Conservation (phyloP, 1,140 invertebrate species). For the Pararge aegeria region DNA sequence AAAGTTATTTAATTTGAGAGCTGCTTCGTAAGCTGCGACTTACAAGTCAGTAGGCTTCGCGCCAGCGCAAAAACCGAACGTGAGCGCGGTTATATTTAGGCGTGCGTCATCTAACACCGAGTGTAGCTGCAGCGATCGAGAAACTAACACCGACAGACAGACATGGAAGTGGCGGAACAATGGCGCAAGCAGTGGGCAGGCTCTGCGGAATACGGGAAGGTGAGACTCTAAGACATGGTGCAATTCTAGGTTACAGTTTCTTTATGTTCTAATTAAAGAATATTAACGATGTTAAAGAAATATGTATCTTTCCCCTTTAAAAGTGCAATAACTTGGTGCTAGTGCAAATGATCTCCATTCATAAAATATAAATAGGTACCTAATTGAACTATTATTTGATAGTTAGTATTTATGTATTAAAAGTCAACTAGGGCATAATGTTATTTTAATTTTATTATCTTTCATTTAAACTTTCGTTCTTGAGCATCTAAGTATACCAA, state of each 20-base stretch:
- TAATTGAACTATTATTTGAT: too few species aligned
- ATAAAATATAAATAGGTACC: too few species aligned
- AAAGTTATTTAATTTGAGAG: slow-evolving; percentile 35
- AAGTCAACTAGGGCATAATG: too few species aligned
- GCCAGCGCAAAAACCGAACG: slow-evolving; percentile 56
- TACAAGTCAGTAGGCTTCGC: slow-evolving; percentile 54
- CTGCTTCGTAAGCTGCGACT: slow-evolving; percentile 46
- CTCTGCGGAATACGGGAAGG: slow-evolving; percentile 75
- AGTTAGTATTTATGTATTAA: too few species aligned
- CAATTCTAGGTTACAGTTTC: background rate
- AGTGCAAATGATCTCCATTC: too few species aligned
- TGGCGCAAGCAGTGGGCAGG: slow-evolving; percentile 74
- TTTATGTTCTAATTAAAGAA: too few species aligned
- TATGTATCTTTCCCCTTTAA: too few species aligned
- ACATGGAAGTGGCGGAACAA: slow-evolving; percentile 73
- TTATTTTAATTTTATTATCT: too few species aligned
- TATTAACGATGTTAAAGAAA: too few species aligned
- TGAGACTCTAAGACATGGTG: slow-evolving; percentile 43
- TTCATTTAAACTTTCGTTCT: too few species aligned
- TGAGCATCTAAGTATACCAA: too few species aligned
- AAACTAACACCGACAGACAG: slow-evolving; percentile 35
- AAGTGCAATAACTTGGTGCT: too few species aligned
- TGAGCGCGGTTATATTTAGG: slow-evolving; percentile 42
- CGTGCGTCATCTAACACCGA: slow-evolving; percentile 47
- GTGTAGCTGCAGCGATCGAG: slow-evolving; percentile 73